Conservation (phyloP, 2,888 invertebrate genomes). For the Oxyteleia sp. region DNA sequence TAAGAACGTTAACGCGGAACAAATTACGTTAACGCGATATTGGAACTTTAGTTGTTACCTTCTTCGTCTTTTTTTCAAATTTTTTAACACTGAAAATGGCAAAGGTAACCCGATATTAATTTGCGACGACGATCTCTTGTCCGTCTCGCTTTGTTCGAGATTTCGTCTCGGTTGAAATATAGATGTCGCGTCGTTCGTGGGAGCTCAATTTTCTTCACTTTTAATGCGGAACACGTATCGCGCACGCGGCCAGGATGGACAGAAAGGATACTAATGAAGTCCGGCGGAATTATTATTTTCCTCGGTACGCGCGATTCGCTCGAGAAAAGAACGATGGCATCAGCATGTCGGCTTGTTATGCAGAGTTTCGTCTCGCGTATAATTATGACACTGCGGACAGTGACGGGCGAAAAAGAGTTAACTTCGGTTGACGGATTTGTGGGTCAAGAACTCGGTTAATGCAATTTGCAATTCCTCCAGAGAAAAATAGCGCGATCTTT, state of each 20-base stretch:
- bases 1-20: background rate
- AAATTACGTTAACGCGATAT: no score
- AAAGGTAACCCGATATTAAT: conserved; percentile 28
- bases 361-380: conserved; percentile 20
- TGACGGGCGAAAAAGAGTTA: conserved; percentile 24
- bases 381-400: conserved; percentile 25
- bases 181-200: conserved; percentile 19
- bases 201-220: conserved; percentile 33
- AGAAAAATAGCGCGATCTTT: background rate
- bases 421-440: conserved; percentile 25
- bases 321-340: conserved; percentile 21
- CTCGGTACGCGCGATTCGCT: conserved; percentile 12
- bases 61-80: background rate
- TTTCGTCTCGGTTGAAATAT: conserved; percentile 20
- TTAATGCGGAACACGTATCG: conserved; percentile 43
- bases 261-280: conserved; percentile 54
- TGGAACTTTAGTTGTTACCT: no score
- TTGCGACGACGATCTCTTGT: conserved; percentile 9
- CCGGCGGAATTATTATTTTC: conserved; percentile 45
- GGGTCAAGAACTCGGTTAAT: conserved; percentile 17
- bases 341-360: conserved; percentile 16
- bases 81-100: conserved; percentile 3
- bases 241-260: conserved; percentile 28
- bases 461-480: background rate
- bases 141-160: conserved; percentile 1